These are phyloP conservation scores for Rhincodon typus DNA, from an alignment of 2,797 vertebrate genomes.

Conservation along the genomic window DNA sequence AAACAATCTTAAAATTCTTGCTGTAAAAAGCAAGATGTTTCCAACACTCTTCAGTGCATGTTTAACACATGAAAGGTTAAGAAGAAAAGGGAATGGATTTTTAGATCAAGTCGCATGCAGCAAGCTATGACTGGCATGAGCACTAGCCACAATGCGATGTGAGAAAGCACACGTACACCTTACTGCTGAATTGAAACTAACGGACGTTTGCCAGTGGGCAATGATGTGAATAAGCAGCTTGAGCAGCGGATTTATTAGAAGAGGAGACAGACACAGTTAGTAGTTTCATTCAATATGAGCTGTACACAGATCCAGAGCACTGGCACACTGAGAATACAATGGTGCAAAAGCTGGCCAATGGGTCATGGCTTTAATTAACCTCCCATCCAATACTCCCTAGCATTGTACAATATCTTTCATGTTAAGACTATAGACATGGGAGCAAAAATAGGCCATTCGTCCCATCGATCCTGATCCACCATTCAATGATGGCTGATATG, in stretches of 20 bases:
- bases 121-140: not conserved
- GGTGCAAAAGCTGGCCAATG: not conserved
- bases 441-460: too few species aligned
- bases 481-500: too few species aligned
- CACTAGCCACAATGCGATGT: not conserved
- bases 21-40: not conserved
- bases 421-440: too few species aligned
- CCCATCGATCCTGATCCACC: too few species aligned
- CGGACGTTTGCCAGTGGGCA: not conserved
- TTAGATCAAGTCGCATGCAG: too few species aligned
- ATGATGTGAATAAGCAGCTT: constrained; percentile 15
- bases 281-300: not conserved
- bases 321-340: not conserved
- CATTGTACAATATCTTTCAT: too few species aligned
- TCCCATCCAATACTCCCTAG: not conserved
- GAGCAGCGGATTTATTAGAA: not conserved
- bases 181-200: not conserved
- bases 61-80: not conserved
- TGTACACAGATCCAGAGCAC: not conserved
- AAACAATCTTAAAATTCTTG: too few species aligned
- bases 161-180: constrained; percentile 18
- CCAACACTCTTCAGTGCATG: not conserved
- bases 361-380: not conserved
- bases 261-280: not conserved
- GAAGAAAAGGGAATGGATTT: not conserved